A percentile compares a stretch with the other conserved stretches of the same genome.
Evolutionary conservation across 2,113 vertebrate species (phyloP).

Genomic region (Melanerpes formicivorus): DNA sequence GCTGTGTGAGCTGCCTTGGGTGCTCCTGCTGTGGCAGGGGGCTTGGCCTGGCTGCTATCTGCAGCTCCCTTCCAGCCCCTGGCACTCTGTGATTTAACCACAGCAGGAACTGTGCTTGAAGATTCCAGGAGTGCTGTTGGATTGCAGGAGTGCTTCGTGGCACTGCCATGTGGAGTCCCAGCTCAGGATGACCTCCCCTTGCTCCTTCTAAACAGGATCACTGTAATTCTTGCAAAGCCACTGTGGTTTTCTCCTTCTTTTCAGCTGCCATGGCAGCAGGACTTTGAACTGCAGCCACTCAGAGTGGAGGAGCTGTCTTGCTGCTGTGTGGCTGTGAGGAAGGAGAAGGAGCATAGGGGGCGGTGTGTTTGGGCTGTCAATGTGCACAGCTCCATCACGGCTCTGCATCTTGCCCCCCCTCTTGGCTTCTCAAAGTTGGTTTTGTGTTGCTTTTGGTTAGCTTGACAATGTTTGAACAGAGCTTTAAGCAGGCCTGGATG

Average conservation of each 20-base stretch:
- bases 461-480: not conserved
- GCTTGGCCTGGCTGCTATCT: too few relatives aligned
- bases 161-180: slow-evolving; percentile 33
- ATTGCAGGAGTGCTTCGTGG: slow-evolving; percentile 27
- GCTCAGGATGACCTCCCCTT: slow-evolving; percentile 1
- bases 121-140: not conserved
- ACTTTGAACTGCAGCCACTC: slow-evolving; percentile 50
- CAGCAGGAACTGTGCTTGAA: slow-evolving; percentile 37
- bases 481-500: not conserved
- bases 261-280: slow-evolving; percentile 42
- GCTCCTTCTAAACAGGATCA: slow-evolving; percentile 36
- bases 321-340: slow-evolving; percentile 18
- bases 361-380: slow-evolving; percentile 36
- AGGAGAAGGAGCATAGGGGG: not conserved
- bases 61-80: too few relatives aligned
- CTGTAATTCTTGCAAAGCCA: slow-evolving; percentile 50
- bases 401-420: not conserved
- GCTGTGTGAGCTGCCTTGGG: too few relatives aligned
- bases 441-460: not conserved
- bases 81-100: slow-evolving; percentile 23
- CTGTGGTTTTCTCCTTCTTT: slow-evolving; percentile 37
- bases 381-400: not conserved
- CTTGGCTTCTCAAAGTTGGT: not conserved
- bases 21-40: too few relatives aligned
- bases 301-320: not conserved